phyloP scores from a whole-genome alignment of 2,888 invertebrate genomes.

The Aspidapion aeneum region DNA sequence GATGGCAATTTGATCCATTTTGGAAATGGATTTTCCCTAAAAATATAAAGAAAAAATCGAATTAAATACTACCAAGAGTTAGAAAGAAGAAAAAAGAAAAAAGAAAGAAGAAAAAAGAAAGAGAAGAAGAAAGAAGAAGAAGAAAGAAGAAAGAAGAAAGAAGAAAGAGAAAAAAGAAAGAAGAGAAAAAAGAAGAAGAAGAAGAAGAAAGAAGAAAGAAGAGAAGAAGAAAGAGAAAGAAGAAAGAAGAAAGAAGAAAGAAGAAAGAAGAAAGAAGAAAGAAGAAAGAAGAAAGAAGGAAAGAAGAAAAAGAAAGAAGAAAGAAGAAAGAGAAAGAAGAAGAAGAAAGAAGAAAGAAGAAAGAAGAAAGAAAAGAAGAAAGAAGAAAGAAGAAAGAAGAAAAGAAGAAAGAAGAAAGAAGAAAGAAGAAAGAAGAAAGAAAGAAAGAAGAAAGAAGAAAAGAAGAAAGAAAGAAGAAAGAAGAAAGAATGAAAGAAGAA shows the following conservation, averaged over 20 bases:
- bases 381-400: neutral
- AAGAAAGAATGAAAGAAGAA: neutral
- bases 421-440: neutral
- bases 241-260: neutral
- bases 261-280: neutral
- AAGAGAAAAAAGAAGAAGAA: neutral
- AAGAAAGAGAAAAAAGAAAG: neutral
- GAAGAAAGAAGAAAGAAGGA: neutral
- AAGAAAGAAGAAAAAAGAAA: neutral
- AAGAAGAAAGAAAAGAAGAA: neutral
- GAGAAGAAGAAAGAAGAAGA: neutral
- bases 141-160: neutral
- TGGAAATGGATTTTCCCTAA: constrained; percentile 41
- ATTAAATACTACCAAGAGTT: neutral
- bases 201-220: neutral
- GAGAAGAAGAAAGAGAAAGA: neutral
- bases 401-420: neutral
- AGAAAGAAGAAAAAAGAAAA: neutral
- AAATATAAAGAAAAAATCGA: neutral
- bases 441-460: neutral
- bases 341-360: neutral
- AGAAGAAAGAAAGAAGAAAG: neutral
- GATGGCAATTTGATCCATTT: constrained; percentile 79
- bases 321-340: neutral
- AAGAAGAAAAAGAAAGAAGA: neutral